Evolutionary conservation across 2,113 vertebrate species (phyloP), one percentile per base, ranked within the genome.

Genomic region (Silurus glanis): DNA sequence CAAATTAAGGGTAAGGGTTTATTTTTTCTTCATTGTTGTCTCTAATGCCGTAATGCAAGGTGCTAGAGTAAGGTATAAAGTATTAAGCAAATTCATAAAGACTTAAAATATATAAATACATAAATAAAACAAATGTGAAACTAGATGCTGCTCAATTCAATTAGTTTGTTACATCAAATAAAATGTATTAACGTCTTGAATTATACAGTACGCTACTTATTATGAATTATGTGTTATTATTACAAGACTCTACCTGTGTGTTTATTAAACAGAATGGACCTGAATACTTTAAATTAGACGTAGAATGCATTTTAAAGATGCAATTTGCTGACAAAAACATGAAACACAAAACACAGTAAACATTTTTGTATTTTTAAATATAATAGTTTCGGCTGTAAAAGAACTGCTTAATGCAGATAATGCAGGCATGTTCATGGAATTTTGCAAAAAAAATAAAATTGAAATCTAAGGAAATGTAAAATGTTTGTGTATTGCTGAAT

Each of bases 1-100:
- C 37, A 47, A 59, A 10, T 55, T 74, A 51, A 49, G 83, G 88
- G 88, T 89, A 19, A 45, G 88, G 61, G 6, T 71, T 69, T 79
- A 21, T 82, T 25, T 66, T n/a, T 13, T 28, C 13, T 9, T 47
- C 2, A 6, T 49, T 6, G 2, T 16, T 55, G 5, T 23, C 5
- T 56, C 37, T 37, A 37, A 37, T 37, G 37, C 37, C 2, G 37
- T 37, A 37, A 37, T 37, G 37, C 37, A 37, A 37, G 37, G 37
- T 37, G 37, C 37, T 37, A 51, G 9, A 49, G 3, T 21, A 47
- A 49, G 67, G 37, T 1, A 25, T 1, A 72, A 72, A 72, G 17
- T 69, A 2, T 72, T 49, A 1, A 0, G 19, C 17, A 72, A 47
- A 72, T 28, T 16, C 28, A 25, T 28, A 19, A 69, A 69, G 28